Base-by-base conservation (phyloP, 2,888 invertebrate genomes). In the Coelinius sp. region DNA sequence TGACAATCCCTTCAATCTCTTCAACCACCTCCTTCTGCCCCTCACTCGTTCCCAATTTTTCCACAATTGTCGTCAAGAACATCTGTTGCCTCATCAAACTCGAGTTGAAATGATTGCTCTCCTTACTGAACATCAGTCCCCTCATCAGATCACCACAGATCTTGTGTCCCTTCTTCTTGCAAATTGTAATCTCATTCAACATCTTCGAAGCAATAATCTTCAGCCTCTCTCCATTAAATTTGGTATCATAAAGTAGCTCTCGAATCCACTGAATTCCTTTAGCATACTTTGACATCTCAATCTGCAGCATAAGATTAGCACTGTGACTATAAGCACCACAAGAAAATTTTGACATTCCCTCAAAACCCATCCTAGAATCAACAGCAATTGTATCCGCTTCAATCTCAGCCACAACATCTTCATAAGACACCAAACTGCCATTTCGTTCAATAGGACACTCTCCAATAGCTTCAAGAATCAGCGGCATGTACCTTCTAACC, bases 121-220 rank as follows among this genome's bases (percentile, higher is more conserved):
- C 93, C 90, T 90, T 89, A 27, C 86, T 88, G 81, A 90, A 94
- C 53, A 90, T 81, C 70, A 94, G 83, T 59, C 91, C 91, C 75
- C 90, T 90, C 85, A 93, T 89, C 3, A 93, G 83, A 79, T 92
- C 90, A 7, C 89, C 84, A 6, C 92, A 92, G 82, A 97, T 92
- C 76, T 91, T 91, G 80, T 91, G 89, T 1, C 96, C 97, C 73
- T 92, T 91, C 41, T 94, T 89, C 84, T 94, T 94, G 68, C 92
- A 90, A 86, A 94, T 92, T 0, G 95, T 90, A 0, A 95, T 94
- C 75, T 95, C 94, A 79, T 95, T 96, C 62, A 93, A 90, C 88
- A 97, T 91, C 86, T 96, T 94, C 75, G 93, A 92, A 0, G 94
- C 94, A 76, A 95, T 92, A 25, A 95, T 93, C 80, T 93, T 91